Evolutionary conservation across 1,140 invertebrate species (phyloP), one percentile per base, ranked within the genome.

Genomic region (Drosophila sturtevanti): DNA sequence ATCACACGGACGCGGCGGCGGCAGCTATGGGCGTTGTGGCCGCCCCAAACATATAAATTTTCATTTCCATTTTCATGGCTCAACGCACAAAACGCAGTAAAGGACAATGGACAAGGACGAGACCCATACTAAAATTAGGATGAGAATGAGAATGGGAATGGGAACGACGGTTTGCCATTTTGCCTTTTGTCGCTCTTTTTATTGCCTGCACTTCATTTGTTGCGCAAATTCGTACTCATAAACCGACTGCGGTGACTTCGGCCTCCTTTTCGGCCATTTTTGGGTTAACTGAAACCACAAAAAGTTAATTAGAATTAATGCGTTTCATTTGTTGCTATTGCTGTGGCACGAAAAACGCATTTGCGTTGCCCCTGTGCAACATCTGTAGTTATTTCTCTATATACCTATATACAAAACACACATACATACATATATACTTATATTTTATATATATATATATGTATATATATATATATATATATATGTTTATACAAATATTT

Each of bases 281-380:
- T 63, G 72, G 67, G 67, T 67, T 89, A 87, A 70, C 44, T 41
- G 72, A 48, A 48, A 78, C 84, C 79, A 73, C 84, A 89, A 81
- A 89, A 89, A 89, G 84, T 89, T 89, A 89, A 89, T 89, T 89
- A 89, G 85, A 89, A 89, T 89, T 89, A 89, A 89, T 89, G 84
- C 84, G 80, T 70, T 77, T 69, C 56, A 58, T 72, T 62, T 31
- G 54, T 31, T 27, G 31, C 16, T 38, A 9, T 12, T 16, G 6
- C 27, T 34, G 59, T 31, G 62, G 38, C 61, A 63, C 84, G 27
- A 35, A 79, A 87, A 87, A 82, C 79, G 79, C 82, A 87, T 79
- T 89, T 89, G 68, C 68, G 67, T 86, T 48, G 21, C 16, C 27
- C 27, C 14, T 56, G 54, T 34, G 51, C 51, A 56, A 79, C 82